Evolutionary conservation across 2,888 invertebrate genomes (phyloP).

Genomic region (Steinernema carpocapsae): DNA sequence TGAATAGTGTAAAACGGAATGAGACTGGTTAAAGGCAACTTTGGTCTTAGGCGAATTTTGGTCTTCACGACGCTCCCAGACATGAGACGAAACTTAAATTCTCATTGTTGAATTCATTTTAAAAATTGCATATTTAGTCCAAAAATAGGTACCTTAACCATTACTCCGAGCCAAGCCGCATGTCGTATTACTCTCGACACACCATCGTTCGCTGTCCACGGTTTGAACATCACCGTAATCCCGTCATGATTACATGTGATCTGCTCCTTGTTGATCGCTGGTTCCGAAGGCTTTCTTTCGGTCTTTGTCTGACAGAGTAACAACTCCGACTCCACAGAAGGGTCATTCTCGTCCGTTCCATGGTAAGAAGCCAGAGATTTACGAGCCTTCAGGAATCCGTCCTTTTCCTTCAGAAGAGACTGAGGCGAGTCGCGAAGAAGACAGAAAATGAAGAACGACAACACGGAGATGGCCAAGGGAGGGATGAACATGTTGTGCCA

Average conservation of each 20-base stretch:
- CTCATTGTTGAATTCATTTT: no score
- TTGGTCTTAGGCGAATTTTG: no score
- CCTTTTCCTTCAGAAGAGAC: conserved; percentile 44
- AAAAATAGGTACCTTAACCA: conserved; percentile 54
- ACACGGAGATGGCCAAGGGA: conserved; percentile 40
- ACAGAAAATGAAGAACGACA: conserved; percentile 45
- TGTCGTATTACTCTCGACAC: conserved; percentile 48
- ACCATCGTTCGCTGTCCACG: conserved; percentile 50
- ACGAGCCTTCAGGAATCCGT: conserved; percentile 44
- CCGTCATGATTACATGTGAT: conserved; percentile 37
- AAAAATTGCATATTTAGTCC: no score
- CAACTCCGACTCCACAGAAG: conserved; percentile 45
- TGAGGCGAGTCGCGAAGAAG: conserved; percentile 47
- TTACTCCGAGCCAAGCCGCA: conserved; percentile 54
- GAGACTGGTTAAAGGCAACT: no score
- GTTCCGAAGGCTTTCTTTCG: background rate
- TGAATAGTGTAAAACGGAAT: no score
- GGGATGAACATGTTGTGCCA: conserved; percentile 51
- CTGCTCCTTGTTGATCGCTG: conserved; percentile 27
- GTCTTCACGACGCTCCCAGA: no score
- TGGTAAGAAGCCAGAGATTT: conserved; percentile 47
- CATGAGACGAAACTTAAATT: no score
- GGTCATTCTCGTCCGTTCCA: conserved; percentile 44
- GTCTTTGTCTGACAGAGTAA: conserved; percentile 42
- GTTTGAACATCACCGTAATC: conserved; percentile 55